Base-by-base conservation (phyloP, 64 coral and sea anemone species). In the Stichodactyla mertensii region DNA sequence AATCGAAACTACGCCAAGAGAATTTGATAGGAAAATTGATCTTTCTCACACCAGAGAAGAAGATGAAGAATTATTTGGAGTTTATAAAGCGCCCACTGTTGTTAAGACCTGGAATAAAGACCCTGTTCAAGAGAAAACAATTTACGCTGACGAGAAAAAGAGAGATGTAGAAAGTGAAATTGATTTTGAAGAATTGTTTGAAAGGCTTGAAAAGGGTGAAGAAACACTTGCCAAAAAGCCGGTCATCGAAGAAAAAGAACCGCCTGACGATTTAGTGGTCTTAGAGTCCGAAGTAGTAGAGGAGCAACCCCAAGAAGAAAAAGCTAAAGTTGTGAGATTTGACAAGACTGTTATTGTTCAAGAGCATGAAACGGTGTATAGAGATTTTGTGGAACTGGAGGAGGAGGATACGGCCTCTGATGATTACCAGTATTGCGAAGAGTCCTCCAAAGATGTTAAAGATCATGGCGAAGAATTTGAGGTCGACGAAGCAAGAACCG, bases 101-200 rank as follows among this genome's bases (percentile, higher is more conserved):
- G 5, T 28, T 20, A 55, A 24, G 26, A 55, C 20, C 16, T 16
- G 83, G 55, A 27, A 55, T 4, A 64, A 88, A 69, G 31, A n/a
- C 52, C 80, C 67, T 77, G 24, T 85, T 52, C 51, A 84, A 1
- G 86, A 88, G 12, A 86, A 92, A 54, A 62, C 18, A 0, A 60
- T 92, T 28, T 52, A 71, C 4, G 91, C 80, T 55, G 74, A 74
- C 31, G 7, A 22, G 13, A 92, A 84, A 54, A 52, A 24, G 19
- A 71, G 57, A 82, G 24, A 74, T 74, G 80, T 88, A 10, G 91
- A 88, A 85, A 55, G 82, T 55, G 85, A 96, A 67, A 78, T 96
- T 52, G 80, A 85, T 84, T 85, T 87, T 84, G 94, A 96, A 56
- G 67, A 86, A 55, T 58, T 90, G 55, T 96, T 95, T 92, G n/a